phyloP scores from a whole-genome alignment of 2,888 invertebrate species.

The Drosophila aldrichi region DNA sequence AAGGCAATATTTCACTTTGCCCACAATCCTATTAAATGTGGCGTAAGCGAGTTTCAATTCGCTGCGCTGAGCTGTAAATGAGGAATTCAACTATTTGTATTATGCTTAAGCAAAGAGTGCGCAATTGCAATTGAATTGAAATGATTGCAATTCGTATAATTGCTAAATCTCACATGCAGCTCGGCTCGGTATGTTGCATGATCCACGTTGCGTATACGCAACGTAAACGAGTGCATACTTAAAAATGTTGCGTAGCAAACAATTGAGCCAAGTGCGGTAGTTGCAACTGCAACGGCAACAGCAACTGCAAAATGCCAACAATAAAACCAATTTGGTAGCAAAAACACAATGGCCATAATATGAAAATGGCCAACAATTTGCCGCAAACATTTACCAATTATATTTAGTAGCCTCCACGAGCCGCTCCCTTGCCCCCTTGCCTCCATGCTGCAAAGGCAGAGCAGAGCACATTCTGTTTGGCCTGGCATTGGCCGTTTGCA shows the following conservation, averaged over 20 bases:
- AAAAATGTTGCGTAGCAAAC: conserved; percentile 7
- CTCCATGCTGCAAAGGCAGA: conserved; percentile 36
- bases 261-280: conserved; percentile 10
- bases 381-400: conserved; percentile 71
- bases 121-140: neutral
- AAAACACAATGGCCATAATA: conserved; percentile 66
- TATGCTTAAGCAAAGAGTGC: neutral
- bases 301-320: conserved; percentile 46
- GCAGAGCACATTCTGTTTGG: conserved; percentile 57
- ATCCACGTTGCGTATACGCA: conserved; percentile 19
- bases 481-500: conserved; percentile 48
- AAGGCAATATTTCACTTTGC: conserved; percentile 23
- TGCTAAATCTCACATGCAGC: neutral
- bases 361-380: conserved; percentile 67
- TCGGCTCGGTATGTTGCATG: neutral
- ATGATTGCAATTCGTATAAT: neutral
- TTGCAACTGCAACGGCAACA: conserved; percentile 27
- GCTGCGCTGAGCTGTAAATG: neutral
- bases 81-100: neutral
- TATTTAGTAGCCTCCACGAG: conserved; percentile 47
- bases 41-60: too few relatives aligned
- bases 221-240: neutral
- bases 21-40: neutral
- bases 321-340: conserved; percentile 67
- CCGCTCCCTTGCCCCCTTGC: neutral